These are phyloP conservation scores for Dichetophora obliterata DNA, from an alignment of 2,888 invertebrate genomes.

Conservation along the genomic window DNA sequence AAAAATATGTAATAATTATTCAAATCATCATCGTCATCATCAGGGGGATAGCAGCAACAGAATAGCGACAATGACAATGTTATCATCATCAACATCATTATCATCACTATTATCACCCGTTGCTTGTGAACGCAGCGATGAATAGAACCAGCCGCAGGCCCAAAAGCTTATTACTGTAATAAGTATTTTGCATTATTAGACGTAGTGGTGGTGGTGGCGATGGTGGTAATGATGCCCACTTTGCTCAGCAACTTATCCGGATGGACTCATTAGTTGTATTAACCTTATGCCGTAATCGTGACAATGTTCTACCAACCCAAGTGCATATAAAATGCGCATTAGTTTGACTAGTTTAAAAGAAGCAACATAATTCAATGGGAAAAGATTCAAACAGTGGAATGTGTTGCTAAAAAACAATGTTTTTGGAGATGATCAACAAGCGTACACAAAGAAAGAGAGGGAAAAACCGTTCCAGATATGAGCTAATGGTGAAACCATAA, in stretches of 20 bases:
- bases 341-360: too few relatives aligned
- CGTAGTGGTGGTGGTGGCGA: neutral
- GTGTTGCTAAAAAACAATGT: too few relatives aligned
- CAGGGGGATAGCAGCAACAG: neutral
- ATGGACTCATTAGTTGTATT: too few relatives aligned
- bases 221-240: neutral
- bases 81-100: neutral
- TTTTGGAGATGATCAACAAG: too few relatives aligned
- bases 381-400: too few relatives aligned
- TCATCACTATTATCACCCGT: neutral
- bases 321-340: neutral
- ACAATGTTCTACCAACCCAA: neutral
- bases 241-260: neutral
- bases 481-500: too few relatives aligned
- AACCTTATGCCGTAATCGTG: neutral
- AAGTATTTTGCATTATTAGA: slow-evolving; percentile 22
- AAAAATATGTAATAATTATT: slow-evolving; percentile 19
- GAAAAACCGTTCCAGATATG: too few relatives aligned
- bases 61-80: slow-evolving; percentile 4
- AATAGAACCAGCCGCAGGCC: neutral
- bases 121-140: neutral
- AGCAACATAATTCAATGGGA: too few relatives aligned
- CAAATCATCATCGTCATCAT: neutral
- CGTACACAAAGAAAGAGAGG: too few relatives aligned
- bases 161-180: slow-evolving; percentile 23